Base-by-base conservation (phyloP, 2,888 invertebrate genomes). In the Orchesellides sinensis region DNA sequence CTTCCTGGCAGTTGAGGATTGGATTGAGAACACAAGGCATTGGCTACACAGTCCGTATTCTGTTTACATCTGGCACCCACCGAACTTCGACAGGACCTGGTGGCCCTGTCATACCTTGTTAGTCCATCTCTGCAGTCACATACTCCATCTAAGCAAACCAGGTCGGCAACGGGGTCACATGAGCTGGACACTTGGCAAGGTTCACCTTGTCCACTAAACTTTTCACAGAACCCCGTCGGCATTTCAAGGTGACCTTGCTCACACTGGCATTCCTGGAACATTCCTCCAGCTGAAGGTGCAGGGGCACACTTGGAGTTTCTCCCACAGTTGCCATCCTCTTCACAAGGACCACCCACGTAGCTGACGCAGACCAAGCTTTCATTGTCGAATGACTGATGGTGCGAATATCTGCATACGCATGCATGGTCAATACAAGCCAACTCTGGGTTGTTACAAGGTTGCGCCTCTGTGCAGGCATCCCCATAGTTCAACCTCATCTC, bases 291-390 rank as follows among this genome's bases (percentile, higher is more conserved):
- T n/a, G n/a, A n/a, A 32, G 68, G 35, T 2, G 56, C 61, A 12
- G 52, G 12, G 0, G 25, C 61, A 68, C 87, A 87, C 6, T 59
- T 32, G 2, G 87, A 75, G 49, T 81, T 70, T 21, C 54, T 47
- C 0, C 72, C 84, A 65, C 87, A 87, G 17, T 66, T 75, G 1
- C 23, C 35, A n/a, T 80, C 69, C 10, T 56, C 63, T 0, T 65
- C 54, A 45, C 87, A 87, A 40, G 87, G 86, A 17, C 85, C 86
- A 54, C 77, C 72, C 0, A 84, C 84, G 5, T 69, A 32, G n/a
- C 75, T 75, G 8, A 81, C 25, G 35, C 87, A 87, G 5, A 25
- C 27, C 1, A 68, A 72, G 25, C 47, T 69, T 1, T 77, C 82
- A 5, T 59, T 73, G 47, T 81, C 82, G 27, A 83, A 86, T 4